Percentiles rank a stretch among this genome's conserved stretches.
These are phyloP conservation scores for Vanessa cardui DNA, from an alignment of 2,888 invertebrate genomes.

Conservation along the genomic window DNA sequence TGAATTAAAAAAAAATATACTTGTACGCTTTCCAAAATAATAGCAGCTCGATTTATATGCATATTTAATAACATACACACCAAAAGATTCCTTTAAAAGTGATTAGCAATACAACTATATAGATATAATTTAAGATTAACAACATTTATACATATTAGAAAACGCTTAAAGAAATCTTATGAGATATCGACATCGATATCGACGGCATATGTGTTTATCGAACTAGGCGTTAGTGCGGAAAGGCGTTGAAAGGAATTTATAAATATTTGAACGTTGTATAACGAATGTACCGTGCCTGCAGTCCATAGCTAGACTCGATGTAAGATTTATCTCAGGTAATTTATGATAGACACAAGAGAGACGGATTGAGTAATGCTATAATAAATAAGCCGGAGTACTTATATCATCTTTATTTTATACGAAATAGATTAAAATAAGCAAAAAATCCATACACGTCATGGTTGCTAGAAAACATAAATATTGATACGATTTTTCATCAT, in stretches of 20 bases:
- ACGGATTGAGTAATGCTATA: neutral
- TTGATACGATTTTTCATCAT: too few relatives aligned
- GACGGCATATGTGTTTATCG: constrained; percentile 61
- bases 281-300: constrained; percentile 48
- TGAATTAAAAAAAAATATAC: too few relatives aligned
- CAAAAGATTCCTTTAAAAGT: too few relatives aligned
- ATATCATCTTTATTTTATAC: too few relatives aligned
- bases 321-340: constrained; percentile 63
- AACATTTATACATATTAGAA: neutral
- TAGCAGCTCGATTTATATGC: too few relatives aligned
- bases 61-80: too few relatives aligned
- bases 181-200: constrained; percentile 44
- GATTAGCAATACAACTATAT: too few relatives aligned
- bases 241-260: constrained; percentile 68
- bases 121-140: too few relatives aligned
- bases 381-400: neutral
- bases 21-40: too few relatives aligned
- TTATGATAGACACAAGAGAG: constrained; percentile 13
- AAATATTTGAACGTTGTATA: constrained; percentile 66
- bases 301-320: constrained; percentile 54
- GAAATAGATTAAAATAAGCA: too few relatives aligned
- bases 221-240: constrained; percentile 61
- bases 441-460: too few relatives aligned
- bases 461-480: too few relatives aligned
- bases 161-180: constrained; percentile 23